Base-by-base conservation (phyloP, 2,797 vertebrate species). In the Syngnathus acus region DNA sequence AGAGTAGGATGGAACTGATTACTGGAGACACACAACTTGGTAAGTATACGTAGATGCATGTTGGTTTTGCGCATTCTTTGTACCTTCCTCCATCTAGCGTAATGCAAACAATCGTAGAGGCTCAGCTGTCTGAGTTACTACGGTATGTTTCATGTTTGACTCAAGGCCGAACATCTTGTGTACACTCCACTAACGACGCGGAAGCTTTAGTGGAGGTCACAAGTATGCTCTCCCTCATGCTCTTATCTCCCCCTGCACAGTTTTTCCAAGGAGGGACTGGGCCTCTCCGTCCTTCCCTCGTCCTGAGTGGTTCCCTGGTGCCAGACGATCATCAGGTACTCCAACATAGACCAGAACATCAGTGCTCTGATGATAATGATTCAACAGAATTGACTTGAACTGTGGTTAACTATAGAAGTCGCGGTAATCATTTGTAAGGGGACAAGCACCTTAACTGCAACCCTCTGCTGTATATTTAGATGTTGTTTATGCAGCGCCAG, bases 221-320 rank as follows among this genome's bases (percentile, higher is more conserved):
- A 79, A 68, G 79, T 78, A 68, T 76, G 69, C 78, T 76, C 69
- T 87, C 65, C 87, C 83, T 72, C 67, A 66, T 51, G 76, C 82
- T 84, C 78, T 83, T 79, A 84, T 91, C 74, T 88, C 69, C 66
- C 68, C 39, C 64, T 67, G 82, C 78, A 73, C 87, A 94, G 93
- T 84, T 82, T 85, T 89, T 73, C 79, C 84, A 71, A 89, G 91
- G 82, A 87, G 91, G 82, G 91, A 93, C 67, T 92, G 89, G 91
- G 75, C 81, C 4, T 81, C 86, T 55, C 78, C 85, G 57, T 73
- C 87, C 65, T 85, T 80, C 42, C 72, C 84, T 66, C 89, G 84
- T 54, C 85, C 90, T 10, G 90, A 93, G 74, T 91, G 89, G 88
- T 89, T 86, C 70, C 85, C 89, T 55, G 87, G 86, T 67, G 85